Evolutionary conservation across 2,113 vertebrate genomes (phyloP), one percentile per base, ranked within the genome.

Genomic region (Brachypteracias leptosomus): DNA sequence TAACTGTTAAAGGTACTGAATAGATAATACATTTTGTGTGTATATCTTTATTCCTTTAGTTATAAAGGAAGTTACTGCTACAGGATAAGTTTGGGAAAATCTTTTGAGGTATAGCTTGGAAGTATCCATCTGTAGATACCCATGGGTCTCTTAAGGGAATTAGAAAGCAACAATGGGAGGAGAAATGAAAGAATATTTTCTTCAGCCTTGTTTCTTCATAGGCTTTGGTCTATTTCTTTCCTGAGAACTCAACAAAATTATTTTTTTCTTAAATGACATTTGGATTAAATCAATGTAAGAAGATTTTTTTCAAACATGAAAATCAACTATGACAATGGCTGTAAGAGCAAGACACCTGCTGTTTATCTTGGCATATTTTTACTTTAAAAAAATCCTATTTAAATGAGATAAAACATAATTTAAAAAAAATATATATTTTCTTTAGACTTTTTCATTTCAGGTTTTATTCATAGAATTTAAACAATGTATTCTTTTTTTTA

Each of bases 1-100:
- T 99, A 89, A 97, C 97, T 59, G 98, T 99, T 83, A 99, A 99
- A 99, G 99, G 99, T 99, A 99, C 96, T 89, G 35, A 80, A 51
- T 2, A 4, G 31, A 92, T 46, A 31, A 79, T 38, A 49, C 6
- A 16, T n/a, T 31, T 21, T 57, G 7, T 80, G n/a, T 15, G 16
- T 77, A 25, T 6, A n/a, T 59, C 71, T 85, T 82, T 79, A 25
- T 71, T 65, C 15, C 51, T 96, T 81, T 81, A 61, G 6, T 59
- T 86, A 35, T 36, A 77, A 90, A 81, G 31, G 7, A 85, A 49
- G 10, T 18, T 77, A 73, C 8, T 84, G 47, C 42, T 91, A 51
- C 36, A 46, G 68, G 20, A 68, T 36, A 62, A 76, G 4, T 83
- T 80, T 33, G 22, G 38, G 46, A 74, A 85, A 52, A 85, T 26